A percentile compares a stretch with the other conserved stretches of the same genome.
Conservation (phyloP, 2,797 vertebrate genomes). For the Phaenicophaeus curvirostris region DNA sequence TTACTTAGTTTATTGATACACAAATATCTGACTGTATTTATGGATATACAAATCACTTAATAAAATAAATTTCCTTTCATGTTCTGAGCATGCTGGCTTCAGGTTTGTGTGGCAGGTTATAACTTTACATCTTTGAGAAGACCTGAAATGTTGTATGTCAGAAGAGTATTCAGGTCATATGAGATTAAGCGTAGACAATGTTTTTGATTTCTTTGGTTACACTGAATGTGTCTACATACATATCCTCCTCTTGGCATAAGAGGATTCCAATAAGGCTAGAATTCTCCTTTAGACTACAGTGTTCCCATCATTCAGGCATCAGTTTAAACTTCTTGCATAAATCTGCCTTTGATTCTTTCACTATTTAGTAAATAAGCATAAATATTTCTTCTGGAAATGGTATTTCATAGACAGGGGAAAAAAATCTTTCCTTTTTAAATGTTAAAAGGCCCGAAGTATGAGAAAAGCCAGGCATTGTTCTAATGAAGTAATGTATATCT, state of each 20-base stretch:
- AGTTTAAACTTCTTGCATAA: background rate
- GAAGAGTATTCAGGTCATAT: slow-evolving; percentile 11
- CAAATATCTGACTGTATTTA: background rate
- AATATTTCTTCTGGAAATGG: background rate
- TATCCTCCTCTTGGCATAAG: background rate
- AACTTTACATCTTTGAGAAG: slow-evolving; percentile 23
- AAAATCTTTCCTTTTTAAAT: background rate
- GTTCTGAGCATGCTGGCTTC: background rate
- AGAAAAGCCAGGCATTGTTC: background rate
- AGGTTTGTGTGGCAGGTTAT: slow-evolving; percentile 36
- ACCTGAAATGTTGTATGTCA: background rate
- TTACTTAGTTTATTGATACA: background rate
- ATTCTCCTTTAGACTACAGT: background rate
- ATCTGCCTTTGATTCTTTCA: background rate
- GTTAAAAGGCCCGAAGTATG: background rate
- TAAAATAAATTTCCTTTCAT: slow-evolving; percentile 10
- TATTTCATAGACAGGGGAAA: background rate
- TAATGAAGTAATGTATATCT: background rate
- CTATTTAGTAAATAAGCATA: background rate
- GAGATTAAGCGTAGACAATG: slow-evolving; percentile 14
- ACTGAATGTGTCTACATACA: background rate
- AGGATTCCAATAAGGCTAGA: background rate
- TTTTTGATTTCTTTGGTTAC: slow-evolving; percentile 33
- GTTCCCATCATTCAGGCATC: background rate
- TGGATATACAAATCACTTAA: background rate